Evolutionary conservation across 2,797 vertebrate species (phyloP).

Genomic region (Diplodus sargus): DNA sequence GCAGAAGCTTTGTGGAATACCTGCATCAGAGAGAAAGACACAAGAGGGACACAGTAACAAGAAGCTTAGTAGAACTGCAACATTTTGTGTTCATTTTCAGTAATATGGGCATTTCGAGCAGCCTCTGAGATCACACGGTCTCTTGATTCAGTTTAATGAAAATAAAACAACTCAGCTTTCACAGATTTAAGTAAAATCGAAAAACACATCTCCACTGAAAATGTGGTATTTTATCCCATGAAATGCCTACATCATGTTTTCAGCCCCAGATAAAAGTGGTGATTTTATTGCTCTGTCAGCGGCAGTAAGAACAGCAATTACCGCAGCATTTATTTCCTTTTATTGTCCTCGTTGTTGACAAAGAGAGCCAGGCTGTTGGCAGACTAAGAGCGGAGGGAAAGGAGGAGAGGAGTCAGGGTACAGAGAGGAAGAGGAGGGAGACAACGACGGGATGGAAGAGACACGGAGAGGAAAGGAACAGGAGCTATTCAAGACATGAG

Average conservation of each 20-base stretch:
- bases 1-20: not conserved
- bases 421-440: constrained; percentile 15
- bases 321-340: constrained; percentile 5
- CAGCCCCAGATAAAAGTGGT: not conserved
- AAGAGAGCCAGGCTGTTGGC: not conserved
- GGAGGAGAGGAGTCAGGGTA: not conserved
- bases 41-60: too few species aligned
- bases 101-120: not conserved
- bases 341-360: not conserved
- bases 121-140: not conserved
- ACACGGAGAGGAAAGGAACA: constrained; percentile 41
- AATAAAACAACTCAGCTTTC: not conserved
- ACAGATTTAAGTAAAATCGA: not conserved
- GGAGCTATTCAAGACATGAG: constrained; percentile 44
- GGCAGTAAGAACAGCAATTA: constrained; percentile 7
- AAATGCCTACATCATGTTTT: not conserved
- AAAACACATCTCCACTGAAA: not conserved
- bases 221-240: not conserved
- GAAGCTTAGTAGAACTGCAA: not conserved
- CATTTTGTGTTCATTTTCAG: not conserved
- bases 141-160: not conserved
- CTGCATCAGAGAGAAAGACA: not conserved
- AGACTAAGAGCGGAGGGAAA: constrained; percentile 14
- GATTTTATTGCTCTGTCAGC: constrained; percentile 1
- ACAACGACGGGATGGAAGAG: constrained; percentile 24